These are phyloP conservation scores for Deilephila elpenor DNA, from an alignment of 2,888 invertebrate genomes.

Conservation along the genomic window DNA sequence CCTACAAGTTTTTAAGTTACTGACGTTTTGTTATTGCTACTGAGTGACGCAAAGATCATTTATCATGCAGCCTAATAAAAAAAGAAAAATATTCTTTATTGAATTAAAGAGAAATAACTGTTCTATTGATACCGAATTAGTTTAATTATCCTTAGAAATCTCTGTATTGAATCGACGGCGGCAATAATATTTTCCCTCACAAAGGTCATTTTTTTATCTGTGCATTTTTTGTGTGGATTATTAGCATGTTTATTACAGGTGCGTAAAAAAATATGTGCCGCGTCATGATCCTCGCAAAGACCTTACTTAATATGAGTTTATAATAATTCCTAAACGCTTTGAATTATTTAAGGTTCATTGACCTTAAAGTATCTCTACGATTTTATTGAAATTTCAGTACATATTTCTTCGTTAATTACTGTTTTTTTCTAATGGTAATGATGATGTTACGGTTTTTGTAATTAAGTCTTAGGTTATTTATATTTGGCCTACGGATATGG, in stretches of 20 bases:
- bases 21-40: neutral
- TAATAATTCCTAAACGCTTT: neutral
- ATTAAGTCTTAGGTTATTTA: too few relatives aligned
- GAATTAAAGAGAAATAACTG: neutral
- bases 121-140: neutral
- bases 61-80: neutral
- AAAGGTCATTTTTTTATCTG: neutral
- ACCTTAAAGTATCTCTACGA: neutral
- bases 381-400: neutral
- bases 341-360: neutral
- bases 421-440: neutral
- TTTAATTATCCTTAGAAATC: neutral
- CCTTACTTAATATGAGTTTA: neutral
- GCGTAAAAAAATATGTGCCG: neutral
- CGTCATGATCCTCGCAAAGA: constrained; percentile 4
- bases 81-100: neutral
- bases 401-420: neutral
- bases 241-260: neutral
- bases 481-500: too few relatives aligned
- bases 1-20: neutral
- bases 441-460: too few relatives aligned
- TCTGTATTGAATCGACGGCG: neutral
- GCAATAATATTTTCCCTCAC: neutral
- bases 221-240: neutral
- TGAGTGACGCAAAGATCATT: neutral